phyloP scores from a whole-genome alignment of 2,888 invertebrate genomes.

The Amphipyra berbera region DNA sequence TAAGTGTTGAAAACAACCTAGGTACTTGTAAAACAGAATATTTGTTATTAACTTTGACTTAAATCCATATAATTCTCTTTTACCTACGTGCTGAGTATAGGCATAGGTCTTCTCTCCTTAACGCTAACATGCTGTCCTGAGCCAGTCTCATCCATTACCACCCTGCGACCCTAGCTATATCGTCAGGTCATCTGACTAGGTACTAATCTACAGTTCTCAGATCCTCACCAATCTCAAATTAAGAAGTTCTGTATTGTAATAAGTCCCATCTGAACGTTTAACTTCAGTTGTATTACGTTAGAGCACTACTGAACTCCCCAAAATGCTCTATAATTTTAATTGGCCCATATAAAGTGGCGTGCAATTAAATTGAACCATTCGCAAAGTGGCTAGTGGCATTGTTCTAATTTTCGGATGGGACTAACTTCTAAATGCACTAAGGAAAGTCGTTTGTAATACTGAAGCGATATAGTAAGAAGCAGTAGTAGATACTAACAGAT shows the following conservation, averaged over 20 bases:
- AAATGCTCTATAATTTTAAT: constrained; percentile 61
- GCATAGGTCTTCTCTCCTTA: too few relatives aligned
- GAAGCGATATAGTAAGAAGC: constrained; percentile 2
- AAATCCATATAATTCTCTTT: too few relatives aligned
- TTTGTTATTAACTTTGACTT: too few relatives aligned
- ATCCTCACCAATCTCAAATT: constrained; percentile 8
- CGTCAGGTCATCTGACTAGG: too few relatives aligned
- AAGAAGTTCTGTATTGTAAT: constrained; percentile 7
- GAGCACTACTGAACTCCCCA: constrained; percentile 49
- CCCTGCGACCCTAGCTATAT: too few relatives aligned
- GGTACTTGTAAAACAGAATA: too few relatives aligned
- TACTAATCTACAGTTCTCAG: too few relatives aligned
- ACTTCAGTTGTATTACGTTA: constrained; percentile 30
- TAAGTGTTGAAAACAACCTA: too few relatives aligned
- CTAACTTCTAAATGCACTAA: constrained; percentile 22
- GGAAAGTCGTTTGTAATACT: constrained; percentile 9
- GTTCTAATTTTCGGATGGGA: constrained; percentile 30
- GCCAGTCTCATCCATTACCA: too few relatives aligned
- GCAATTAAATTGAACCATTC: constrained; percentile 60
- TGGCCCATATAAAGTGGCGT: constrained; percentile 54
- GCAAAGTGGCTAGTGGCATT: constrained; percentile 37
- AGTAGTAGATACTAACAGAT: too few relatives aligned
- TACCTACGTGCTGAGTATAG: too few relatives aligned
- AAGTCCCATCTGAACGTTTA: constrained; percentile 25
- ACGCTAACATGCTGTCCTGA: too few relatives aligned